Percentiles rank a stretch among this genome's conserved stretches.
Conservation (phyloP, 1,140 invertebrate species). For the Papilio aristodemus region DNA sequence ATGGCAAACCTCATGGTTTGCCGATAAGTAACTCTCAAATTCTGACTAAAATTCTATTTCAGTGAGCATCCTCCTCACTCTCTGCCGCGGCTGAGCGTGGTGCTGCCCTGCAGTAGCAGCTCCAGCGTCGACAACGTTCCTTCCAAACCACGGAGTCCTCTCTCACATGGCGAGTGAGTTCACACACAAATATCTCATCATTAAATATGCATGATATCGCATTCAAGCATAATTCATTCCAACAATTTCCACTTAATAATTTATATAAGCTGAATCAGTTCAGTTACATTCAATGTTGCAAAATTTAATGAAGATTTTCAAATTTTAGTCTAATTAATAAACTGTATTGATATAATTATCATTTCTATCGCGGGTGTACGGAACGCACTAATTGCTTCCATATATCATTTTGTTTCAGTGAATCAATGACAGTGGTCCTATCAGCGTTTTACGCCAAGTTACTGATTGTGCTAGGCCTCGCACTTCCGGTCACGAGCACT, state of each 20-base stretch:
- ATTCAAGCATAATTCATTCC: neutral
- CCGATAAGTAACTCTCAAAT: too few relatives aligned
- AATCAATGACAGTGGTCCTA: constrained; percentile 77
- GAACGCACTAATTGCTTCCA: constrained; percentile 60
- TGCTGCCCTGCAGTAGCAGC: constrained; percentile 59
- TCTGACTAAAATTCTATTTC: too few relatives aligned
- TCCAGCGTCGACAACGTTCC: constrained; percentile 59
- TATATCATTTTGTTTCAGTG: constrained; percentile 73
- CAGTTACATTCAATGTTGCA: constrained; percentile 4
- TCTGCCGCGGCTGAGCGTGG: constrained; percentile 64
- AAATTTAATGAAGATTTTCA: constrained; percentile 20
- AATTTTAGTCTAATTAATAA: constrained; percentile 35
- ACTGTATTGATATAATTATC: constrained; percentile 35
- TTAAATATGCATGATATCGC: neutral
- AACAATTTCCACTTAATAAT: constrained; percentile 12
- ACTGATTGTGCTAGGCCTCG: constrained; percentile 75
- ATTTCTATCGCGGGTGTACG: constrained; percentile 39
- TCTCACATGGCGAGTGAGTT: constrained; percentile 72
- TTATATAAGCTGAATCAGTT: constrained; percentile 21
- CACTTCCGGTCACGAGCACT: constrained; percentile 72
- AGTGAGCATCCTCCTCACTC: constrained; percentile 67
- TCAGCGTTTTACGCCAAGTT: constrained; percentile 78
- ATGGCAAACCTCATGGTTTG: too few relatives aligned
- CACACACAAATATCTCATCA: neutral
- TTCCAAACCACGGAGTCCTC: constrained; percentile 37